Conservation (phyloP, 2,113 vertebrate genomes). For the Eolophus roseicapilla region DNA sequence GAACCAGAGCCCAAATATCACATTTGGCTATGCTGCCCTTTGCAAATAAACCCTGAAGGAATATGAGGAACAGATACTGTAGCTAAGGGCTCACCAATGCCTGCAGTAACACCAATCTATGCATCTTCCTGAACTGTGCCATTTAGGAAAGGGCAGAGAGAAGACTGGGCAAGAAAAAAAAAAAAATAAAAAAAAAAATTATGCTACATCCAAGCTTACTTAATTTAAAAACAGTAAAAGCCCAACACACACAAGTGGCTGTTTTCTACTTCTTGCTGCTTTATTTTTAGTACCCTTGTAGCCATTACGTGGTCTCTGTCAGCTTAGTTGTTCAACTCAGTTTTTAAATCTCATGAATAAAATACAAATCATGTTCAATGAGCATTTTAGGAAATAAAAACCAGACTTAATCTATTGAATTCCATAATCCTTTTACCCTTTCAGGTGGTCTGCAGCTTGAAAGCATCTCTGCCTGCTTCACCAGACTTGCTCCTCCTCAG, state of each 20-base stretch:
- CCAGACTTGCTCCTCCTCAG: neutral
- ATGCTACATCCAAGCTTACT: neutral
- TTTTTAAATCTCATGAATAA: slow-evolving; percentile 23
- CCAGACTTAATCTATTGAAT: neutral
- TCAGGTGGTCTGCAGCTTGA: neutral
- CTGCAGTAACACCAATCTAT: slow-evolving; percentile 39
- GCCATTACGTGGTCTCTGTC: neutral
- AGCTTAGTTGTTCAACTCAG: neutral
- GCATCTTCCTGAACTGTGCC: slow-evolving; percentile 54
- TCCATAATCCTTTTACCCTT: neutral
- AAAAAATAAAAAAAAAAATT: neutral
- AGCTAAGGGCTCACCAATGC: slow-evolving; percentile 37
- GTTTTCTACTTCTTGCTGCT: neutral
- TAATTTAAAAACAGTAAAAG: neutral
- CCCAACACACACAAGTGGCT: neutral
- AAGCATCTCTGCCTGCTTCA: neutral
- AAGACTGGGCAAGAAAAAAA: neutral
- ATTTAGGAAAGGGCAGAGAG: slow-evolving; percentile 66
- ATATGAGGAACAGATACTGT: neutral
- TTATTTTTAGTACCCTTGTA: slow-evolving; percentile 13
- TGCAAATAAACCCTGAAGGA: slow-evolving; percentile 66
- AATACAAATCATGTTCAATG: neutral
- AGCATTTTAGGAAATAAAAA: neutral
- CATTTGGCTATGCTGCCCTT: slow-evolving; percentile 61
- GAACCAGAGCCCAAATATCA: slow-evolving; percentile 58